Percentiles rank a stretch among this genome's conserved stretches.
These are phyloP conservation scores for Macaca mulatta DNA, from an alignment of 2,113 vertebrate species.

Conservation along the genomic window DNA sequence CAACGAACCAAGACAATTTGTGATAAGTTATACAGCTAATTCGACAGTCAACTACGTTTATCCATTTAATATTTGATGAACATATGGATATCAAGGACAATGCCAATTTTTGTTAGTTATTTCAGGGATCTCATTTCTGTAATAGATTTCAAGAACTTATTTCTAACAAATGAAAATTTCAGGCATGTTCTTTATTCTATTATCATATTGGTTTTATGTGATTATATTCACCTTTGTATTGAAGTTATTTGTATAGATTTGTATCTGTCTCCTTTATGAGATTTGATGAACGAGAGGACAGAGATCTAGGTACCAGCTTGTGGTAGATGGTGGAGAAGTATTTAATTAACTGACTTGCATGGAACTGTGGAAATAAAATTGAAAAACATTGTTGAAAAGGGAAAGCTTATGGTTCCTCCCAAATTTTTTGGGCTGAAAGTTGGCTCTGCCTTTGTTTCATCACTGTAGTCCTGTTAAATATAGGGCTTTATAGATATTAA, in stretches of 20 bases:
- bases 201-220: not conserved
- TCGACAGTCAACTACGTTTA: not conserved
- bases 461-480: not conserved
- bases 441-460: not conserved
- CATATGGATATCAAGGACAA: not conserved
- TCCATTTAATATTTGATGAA: not conserved
- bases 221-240: not conserved
- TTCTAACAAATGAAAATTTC: not conserved
- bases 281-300: not conserved
- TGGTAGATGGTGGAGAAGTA: not conserved
- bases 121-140: not conserved
- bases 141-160: not conserved
- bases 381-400: not conserved
- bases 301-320: not conserved
- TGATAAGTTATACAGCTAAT: not conserved
- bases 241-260: not conserved
- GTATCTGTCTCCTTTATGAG: not conserved
- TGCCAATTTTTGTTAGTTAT: not conserved
- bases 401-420: not conserved
- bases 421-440: not conserved
- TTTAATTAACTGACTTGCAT: not conserved
- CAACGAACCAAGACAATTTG: not conserved
- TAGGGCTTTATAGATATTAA: not conserved
- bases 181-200: not conserved
- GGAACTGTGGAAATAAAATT: not conserved